These are phyloP conservation scores for Parnassius apollo DNA, from an alignment of 2,888 invertebrate genomes.

Conservation along the genomic window DNA sequence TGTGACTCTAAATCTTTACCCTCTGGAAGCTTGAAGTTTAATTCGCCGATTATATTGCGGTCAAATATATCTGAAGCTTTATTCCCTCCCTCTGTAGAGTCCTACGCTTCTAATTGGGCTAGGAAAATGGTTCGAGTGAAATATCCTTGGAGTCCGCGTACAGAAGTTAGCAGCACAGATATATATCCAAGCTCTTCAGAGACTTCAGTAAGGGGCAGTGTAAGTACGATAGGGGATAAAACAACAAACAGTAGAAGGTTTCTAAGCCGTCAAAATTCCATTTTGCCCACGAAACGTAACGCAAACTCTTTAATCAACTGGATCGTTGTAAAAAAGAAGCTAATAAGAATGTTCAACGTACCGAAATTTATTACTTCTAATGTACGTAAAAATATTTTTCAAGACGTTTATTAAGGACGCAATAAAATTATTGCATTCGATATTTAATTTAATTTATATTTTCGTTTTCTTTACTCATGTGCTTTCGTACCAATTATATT, in stretches of 20 bases:
- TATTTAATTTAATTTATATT: neutral
- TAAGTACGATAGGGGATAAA: constrained; percentile 30
- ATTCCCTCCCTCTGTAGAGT: constrained; percentile 13
- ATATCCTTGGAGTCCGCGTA: constrained; percentile 48
- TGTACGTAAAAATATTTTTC: constrained; percentile 19
- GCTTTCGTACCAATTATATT: no score
- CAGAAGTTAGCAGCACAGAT: constrained; percentile 37
- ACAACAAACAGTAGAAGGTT: neutral
- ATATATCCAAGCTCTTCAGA: constrained; percentile 47
- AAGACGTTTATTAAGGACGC: constrained; percentile 22
- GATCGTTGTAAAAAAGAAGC: constrained; percentile 12
- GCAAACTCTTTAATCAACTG: constrained; percentile 6
- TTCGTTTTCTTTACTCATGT: no score
- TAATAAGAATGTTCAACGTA: constrained; percentile 19
- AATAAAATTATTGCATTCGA: constrained; percentile 21
- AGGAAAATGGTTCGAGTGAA: constrained; percentile 28
- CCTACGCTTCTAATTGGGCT: neutral
- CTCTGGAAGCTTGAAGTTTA: neutral
- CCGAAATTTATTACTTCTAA: constrained; percentile 20
- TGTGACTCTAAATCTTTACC: constrained; percentile 11
- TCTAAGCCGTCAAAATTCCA: neutral
- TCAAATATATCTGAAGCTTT: neutral
- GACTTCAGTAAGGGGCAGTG: constrained; percentile 35
- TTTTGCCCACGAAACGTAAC: constrained; percentile 5
- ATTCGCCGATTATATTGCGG: neutral